Base-by-base conservation (phyloP, 2,888 invertebrate genomes). In the Zhuqinia jingwanae region DNA sequence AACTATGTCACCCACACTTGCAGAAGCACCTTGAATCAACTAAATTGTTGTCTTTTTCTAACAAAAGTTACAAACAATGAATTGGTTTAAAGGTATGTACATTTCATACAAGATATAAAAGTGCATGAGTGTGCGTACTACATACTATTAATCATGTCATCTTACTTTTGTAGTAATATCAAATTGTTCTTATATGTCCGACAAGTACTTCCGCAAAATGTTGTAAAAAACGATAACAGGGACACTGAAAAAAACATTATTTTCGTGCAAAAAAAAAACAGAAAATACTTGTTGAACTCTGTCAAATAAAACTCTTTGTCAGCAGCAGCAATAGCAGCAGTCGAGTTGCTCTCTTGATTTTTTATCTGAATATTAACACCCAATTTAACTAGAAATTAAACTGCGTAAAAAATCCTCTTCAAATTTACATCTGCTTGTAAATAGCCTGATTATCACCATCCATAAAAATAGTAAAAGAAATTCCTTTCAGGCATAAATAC, bases 351-450 rank as follows among this genome's bases (percentile, higher is more conserved):
- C 36, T 2, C 10, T 60, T 60, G 25, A 30, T 56, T 36, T 63
- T 50, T 76, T 82, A 76, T 82, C 63, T 47, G 22, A 15, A 3
- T 63, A 76, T 63, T 76, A 75, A 76, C 82, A 82, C 82, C 53
- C 63, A 50, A 76, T 82, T 82, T 58, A 82, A 63, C 82, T n/a
- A 60, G n/a, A 82, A 63, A 82, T 50, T 76, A 68, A 76, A 58
- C 45, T 73, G 56, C 8, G 68, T 56, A 80, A 65, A 42, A 58
- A 45, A 36, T 56, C 25, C 30, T 53, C 17, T 13, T 30, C 20
- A 11, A 22, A 68, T 70, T 70, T 70, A 70, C 50, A 50, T 50
- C 76, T 20, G 50, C 83, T 50, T 83, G 50, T 45, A 76, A 76
- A 75, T 75, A 17, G 45, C 47, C 30, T 65, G 60, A 76, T 83